Percentiles rank a stretch among this genome's conserved stretches.
Evolutionary conservation across 2,113 vertebrate species (phyloP).

Genomic region (Penelope pileata): DNA sequence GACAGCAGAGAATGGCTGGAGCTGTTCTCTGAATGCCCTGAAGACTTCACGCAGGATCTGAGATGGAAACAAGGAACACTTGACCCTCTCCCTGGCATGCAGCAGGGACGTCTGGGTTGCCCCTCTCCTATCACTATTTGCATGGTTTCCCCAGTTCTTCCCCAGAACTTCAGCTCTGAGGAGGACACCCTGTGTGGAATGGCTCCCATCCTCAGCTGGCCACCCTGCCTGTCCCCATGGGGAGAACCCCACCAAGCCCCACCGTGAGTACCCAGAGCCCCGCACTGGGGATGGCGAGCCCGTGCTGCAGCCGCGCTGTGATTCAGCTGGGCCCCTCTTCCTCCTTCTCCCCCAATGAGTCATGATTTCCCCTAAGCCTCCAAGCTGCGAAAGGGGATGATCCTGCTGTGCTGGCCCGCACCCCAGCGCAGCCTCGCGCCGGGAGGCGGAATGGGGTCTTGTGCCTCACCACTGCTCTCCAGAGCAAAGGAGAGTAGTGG

Average conservation of each 20-base stretch:
- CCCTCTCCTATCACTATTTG: background rate
- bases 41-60: background rate
- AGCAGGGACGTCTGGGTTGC: background rate
- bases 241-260: background rate
- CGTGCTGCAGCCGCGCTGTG: accelerated
- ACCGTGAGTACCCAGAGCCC: background rate
- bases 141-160: background rate
- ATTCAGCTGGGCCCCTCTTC: background rate
- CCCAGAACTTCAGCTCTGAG: background rate
- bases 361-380: background rate
- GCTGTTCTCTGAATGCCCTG: no score
- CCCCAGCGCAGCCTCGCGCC: background rate
- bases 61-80: accelerated
- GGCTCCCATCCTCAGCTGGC: background rate
- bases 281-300: background rate
- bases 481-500: background rate
- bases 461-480: background rate
- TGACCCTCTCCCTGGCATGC: background rate
- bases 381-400: background rate
- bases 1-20: background rate
- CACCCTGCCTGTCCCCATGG: background rate
- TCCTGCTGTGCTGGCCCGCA: background rate
- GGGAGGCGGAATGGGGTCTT: background rate
- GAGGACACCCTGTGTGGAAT: background rate
- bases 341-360: accelerated